Evolutionary conservation across 1,140 invertebrate genomes (phyloP).

Genomic region (Anagrus nilaparvatae): DNA sequence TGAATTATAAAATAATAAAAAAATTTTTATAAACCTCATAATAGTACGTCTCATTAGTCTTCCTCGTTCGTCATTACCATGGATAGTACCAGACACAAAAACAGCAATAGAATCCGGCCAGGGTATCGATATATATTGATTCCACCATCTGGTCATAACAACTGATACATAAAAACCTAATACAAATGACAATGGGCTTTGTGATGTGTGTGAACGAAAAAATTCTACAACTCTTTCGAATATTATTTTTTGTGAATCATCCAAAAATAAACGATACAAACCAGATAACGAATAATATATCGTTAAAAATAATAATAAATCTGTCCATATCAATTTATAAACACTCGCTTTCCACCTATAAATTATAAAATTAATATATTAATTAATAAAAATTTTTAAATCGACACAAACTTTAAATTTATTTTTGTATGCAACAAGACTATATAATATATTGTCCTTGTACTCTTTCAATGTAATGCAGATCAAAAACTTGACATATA

Average conservation of each 20-base stretch:
- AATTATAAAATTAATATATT: slow-evolving; percentile 12
- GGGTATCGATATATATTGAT: slow-evolving; percentile 69
- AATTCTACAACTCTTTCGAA: slow-evolving; percentile 72
- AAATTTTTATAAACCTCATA: slow-evolving; percentile 50
- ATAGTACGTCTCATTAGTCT: slow-evolving; percentile 80
- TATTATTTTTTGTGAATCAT: slow-evolving; percentile 45
- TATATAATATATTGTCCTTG: too few species aligned
- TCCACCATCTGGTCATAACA: slow-evolving; percentile 90
- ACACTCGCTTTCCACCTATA: slow-evolving; percentile 63
- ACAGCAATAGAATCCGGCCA: slow-evolving; percentile 77
- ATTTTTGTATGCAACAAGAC: too few species aligned
- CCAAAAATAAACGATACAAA: slow-evolving; percentile 47
- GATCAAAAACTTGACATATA: too few species aligned
- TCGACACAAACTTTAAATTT: too few species aligned
- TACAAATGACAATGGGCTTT: slow-evolving; percentile 78
- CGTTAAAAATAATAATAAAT: slow-evolving; percentile 51
- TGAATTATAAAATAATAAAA: slow-evolving; percentile 2
- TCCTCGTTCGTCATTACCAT: slow-evolving; percentile 75
- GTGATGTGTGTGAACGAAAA: slow-evolving; percentile 65
- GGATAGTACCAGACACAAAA: slow-evolving; percentile 68
- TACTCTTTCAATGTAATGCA: too few species aligned
- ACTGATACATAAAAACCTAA: slow-evolving; percentile 88
- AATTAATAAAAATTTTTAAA: slow-evolving; percentile 1
- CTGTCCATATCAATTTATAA: slow-evolving; percentile 64
- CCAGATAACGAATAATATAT: slow-evolving; percentile 52